Evolutionary conservation across 2,888 invertebrate genomes (phyloP).

Genomic region (Melanargia galathea): DNA sequence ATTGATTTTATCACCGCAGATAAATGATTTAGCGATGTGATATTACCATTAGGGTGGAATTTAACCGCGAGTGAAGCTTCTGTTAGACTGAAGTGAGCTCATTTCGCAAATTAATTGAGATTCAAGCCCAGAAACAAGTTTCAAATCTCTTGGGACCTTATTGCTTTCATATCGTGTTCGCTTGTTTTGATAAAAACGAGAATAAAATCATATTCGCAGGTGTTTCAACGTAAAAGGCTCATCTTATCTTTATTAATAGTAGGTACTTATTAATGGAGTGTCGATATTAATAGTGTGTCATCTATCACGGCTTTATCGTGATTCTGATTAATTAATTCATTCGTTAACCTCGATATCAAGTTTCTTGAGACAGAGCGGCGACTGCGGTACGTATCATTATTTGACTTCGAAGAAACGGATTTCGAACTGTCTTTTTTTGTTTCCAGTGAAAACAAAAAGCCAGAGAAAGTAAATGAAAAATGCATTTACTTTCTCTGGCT

Average conservation of each 20-base stretch:
- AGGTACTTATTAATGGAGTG: slow-evolving; percentile 43
- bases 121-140: too few relatives aligned
- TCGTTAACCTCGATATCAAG: slow-evolving; percentile 37
- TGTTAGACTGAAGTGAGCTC: too few relatives aligned
- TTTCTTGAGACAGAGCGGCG: slow-evolving; percentile 45
- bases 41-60: too few relatives aligned
- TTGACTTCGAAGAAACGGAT: slow-evolving; percentile 17
- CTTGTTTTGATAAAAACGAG: neutral
- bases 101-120: too few relatives aligned
- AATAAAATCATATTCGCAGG: neutral
- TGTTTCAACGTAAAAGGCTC: neutral
- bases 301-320: slow-evolving; percentile 41
- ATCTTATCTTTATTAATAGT: too few relatives aligned
- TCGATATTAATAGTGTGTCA: slow-evolving; percentile 41
- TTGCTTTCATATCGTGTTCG: neutral
- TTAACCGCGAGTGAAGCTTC: too few relatives aligned
- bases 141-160: neutral
- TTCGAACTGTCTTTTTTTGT: neutral
- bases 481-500: slow-evolving; percentile 5
- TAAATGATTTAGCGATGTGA: too few relatives aligned
- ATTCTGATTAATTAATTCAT: slow-evolving; percentile 40
- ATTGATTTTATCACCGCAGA: too few relatives aligned
- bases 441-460: too few relatives aligned
- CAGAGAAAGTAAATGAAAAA: too few relatives aligned
- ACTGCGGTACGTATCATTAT: slow-evolving; percentile 9